Evolutionary conservation across 2,113 vertebrate genomes (phyloP), one percentile per base, ranked within the genome.

Genomic region (Solea solea): DNA sequence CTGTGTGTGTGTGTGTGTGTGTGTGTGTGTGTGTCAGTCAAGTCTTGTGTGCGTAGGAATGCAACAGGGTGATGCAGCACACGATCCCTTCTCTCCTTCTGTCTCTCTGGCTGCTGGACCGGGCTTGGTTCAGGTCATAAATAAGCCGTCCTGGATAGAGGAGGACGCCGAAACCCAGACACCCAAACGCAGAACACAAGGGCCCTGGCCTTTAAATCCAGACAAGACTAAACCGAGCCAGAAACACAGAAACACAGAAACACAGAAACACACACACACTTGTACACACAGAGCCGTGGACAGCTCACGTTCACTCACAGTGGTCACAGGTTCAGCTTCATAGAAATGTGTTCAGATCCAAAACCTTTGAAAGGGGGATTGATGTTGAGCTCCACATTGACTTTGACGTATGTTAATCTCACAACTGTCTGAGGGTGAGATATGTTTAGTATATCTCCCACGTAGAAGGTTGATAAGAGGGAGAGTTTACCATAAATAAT

Each of bases 151-250:
- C 55, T 74, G 75, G 72, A 67, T 51, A 41, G 81, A 86, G 76
- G 74, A 88, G 80, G 89, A 88, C 50, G 58, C 64, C 62, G 15
- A 11, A 78, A 65, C 73, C 74, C 84, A 86, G 83, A 90, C 78
- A 81, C 34, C 49, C 71, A 88, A 81, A 87, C 73, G 25, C 68
- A 86, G 8, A 51, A 56, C 34, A 56, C 55, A 67, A 71, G 60
- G 82, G 69, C 57, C 62, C 69, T 73, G 73, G 80, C 74, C 51
- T 75, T 76, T 76, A 72, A 75, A 78, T 76, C 79, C 85, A 87
- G 67, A 82, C 77, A 49, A 64, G 71, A 72, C 76, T 60, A 81
- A 72, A 71, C 52, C 53, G 53, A 55, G 39, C 46, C 49, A 72
- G 52, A 79, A 57, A 76, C 21, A 78, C 64, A 58, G 58, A 72